Percentiles rank a stretch among this genome's conserved stretches.
These are phyloP conservation scores for Pristionchus fissidentatus DNA, from an alignment of 2,888 invertebrate species.

Conservation along the genomic window DNA sequence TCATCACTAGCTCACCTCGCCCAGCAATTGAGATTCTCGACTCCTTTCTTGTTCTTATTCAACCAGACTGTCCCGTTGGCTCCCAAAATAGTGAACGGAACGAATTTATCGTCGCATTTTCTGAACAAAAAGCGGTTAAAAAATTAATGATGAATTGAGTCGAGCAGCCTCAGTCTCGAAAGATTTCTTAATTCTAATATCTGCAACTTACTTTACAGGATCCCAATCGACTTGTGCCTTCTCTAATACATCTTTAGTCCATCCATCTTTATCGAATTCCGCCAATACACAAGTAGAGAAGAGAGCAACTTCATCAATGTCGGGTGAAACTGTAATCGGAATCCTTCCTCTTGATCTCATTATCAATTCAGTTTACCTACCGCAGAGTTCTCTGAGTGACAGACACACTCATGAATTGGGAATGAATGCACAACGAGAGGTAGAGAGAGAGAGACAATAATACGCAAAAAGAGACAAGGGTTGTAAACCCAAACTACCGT, in stretches of 20 bases:
- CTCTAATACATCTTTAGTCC: conserved; percentile 34
- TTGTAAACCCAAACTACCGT: too few relatives aligned
- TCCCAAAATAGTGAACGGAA: conserved; percentile 32
- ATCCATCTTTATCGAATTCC: conserved; percentile 43
- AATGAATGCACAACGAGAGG: neutral
- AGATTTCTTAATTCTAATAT: too few relatives aligned
- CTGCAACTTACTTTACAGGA: neutral
- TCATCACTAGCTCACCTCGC: conserved; percentile 18
- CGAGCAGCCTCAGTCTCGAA: too few relatives aligned
- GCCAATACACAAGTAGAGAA: conserved; percentile 37
- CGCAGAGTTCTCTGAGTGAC: conserved; percentile 14
- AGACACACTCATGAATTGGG: conserved; percentile 32
- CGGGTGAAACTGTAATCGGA: neutral
- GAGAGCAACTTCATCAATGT: neutral
- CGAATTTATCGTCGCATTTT: conserved; percentile 32
- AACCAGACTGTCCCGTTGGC: conserved; percentile 30
- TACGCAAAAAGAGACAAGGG: neutral
- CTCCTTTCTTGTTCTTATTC: neutral
- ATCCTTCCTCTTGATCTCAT: neutral
- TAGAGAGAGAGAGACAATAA: neutral
- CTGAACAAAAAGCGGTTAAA: neutral
- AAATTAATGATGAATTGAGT: neutral
- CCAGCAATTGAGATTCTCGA: conserved; percentile 3
- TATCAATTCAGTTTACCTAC: too few relatives aligned
- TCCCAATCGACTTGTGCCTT: conserved; percentile 21